These are phyloP conservation scores for Xanthia togata DNA, from an alignment of 2,888 invertebrate genomes.

Conservation along the genomic window DNA sequence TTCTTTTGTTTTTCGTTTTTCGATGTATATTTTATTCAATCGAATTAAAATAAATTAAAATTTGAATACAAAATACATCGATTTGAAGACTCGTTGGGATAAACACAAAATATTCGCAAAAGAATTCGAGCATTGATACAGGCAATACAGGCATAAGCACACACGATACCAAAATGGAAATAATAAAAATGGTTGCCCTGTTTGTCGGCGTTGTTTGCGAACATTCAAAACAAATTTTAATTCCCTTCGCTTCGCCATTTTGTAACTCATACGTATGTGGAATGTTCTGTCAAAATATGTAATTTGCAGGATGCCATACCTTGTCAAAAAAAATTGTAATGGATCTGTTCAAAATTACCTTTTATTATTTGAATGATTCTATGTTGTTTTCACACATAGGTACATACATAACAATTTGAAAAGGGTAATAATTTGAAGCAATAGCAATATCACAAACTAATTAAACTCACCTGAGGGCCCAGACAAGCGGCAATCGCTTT, in stretches of 20 bases:
- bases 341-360: neutral
- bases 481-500: neutral
- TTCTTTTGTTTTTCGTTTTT: too few relatives aligned
- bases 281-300: constrained; percentile 9
- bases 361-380: neutral
- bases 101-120: constrained; percentile 23
- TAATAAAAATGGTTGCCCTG: constrained; percentile 27
- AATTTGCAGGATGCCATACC: constrained; percentile 3
- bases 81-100: constrained; percentile 1
- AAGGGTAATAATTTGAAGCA: neutral
- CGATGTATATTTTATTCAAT: too few relatives aligned
- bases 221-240: constrained; percentile 20
- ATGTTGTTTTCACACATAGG: neutral
- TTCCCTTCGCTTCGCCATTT: constrained; percentile 14
- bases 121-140: constrained; percentile 9
- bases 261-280: neutral
- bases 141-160: too few relatives aligned
- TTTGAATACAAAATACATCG: neutral
- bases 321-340: neutral
- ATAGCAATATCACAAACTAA: neutral
- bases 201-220: constrained; percentile 18
- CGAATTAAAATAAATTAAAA: too few relatives aligned
- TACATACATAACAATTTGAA: neutral
- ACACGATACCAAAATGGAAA: constrained; percentile 12
- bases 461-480: neutral